Evolutionary conservation across 2,888 invertebrate genomes (phyloP).

Genomic region (Phaedon cochleariae): DNA sequence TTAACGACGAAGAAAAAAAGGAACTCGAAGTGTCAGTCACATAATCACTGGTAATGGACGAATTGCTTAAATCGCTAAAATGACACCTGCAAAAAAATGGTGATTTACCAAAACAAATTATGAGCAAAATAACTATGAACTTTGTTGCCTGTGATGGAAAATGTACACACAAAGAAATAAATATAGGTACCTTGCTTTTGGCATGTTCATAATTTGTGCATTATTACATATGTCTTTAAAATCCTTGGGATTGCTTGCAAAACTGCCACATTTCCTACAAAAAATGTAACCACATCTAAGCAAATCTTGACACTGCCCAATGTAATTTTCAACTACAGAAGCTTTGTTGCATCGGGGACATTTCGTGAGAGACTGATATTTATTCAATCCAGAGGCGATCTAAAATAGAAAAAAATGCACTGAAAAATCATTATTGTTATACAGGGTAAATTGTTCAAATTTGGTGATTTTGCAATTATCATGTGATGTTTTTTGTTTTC

Average conservation of each 20-base stretch:
- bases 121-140: too few relatives aligned
- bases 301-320: constrained; percentile 55
- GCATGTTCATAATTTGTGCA: constrained; percentile 35
- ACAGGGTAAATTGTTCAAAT: too few relatives aligned
- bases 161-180: too few relatives aligned
- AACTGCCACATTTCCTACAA: constrained; percentile 55
- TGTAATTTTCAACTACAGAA: constrained; percentile 54
- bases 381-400: constrained; percentile 47
- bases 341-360: constrained; percentile 53
- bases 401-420: too few relatives aligned
- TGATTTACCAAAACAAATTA: too few relatives aligned
- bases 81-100: constrained; percentile 30
- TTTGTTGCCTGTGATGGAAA: too few relatives aligned
- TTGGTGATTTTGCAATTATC: too few relatives aligned
- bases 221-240: constrained; percentile 55
- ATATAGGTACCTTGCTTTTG: constrained; percentile 23
- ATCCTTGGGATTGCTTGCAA: constrained; percentile 52
- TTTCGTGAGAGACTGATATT: constrained; percentile 52
- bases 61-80: constrained; percentile 43
- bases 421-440: too few relatives aligned
- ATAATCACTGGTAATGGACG: constrained; percentile 34
- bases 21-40: constrained; percentile 32
- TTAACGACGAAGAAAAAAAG: constrained; percentile 38
- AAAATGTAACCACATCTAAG: constrained; percentile 55
- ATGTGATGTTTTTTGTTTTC: too few relatives aligned